Conservation (phyloP, 2,113 vertebrate genomes). For the Tor tambroides region DNA sequence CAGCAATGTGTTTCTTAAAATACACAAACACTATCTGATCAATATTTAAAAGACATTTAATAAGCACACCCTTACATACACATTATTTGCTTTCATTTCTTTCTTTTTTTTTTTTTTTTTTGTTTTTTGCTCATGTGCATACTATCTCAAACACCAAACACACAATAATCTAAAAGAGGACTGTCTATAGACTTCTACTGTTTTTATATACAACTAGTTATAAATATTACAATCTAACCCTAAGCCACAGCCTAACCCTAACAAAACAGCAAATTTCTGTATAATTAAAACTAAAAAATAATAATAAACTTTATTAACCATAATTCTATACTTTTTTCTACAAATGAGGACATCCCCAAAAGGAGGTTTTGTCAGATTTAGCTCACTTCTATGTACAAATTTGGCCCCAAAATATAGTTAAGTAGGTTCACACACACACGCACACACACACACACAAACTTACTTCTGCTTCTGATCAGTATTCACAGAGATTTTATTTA, state of each 20-base stretch:
- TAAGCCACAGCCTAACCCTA: background rate
- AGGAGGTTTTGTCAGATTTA: background rate
- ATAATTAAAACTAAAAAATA: too few relatives aligned
- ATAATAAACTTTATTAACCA: background rate
- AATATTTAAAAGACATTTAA: background rate
- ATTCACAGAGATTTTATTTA: background rate
- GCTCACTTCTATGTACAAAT: background rate
- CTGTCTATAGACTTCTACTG: background rate
- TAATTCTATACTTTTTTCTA: background rate
- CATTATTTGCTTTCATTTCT: background rate
- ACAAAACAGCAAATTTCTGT: too few relatives aligned
- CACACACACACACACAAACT: too few relatives aligned
- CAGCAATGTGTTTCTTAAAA: slow-evolving; percentile 83
- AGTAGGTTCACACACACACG: too few relatives aligned
- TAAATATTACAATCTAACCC: background rate
- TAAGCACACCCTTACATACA: background rate
- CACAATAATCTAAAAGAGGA: background rate
- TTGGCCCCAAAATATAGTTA: too few relatives aligned
- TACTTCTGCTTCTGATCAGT: background rate
- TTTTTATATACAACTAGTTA: background rate
- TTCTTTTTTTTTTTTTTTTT: too few relatives aligned
- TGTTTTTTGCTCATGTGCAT: too few relatives aligned
- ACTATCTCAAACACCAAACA: too few relatives aligned
- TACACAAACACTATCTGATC: slow-evolving; percentile 44
- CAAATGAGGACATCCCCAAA: too few relatives aligned